phyloP scores from a whole-genome alignment of 2,888 invertebrate species.

The Zaprionus bogoriensis region DNA sequence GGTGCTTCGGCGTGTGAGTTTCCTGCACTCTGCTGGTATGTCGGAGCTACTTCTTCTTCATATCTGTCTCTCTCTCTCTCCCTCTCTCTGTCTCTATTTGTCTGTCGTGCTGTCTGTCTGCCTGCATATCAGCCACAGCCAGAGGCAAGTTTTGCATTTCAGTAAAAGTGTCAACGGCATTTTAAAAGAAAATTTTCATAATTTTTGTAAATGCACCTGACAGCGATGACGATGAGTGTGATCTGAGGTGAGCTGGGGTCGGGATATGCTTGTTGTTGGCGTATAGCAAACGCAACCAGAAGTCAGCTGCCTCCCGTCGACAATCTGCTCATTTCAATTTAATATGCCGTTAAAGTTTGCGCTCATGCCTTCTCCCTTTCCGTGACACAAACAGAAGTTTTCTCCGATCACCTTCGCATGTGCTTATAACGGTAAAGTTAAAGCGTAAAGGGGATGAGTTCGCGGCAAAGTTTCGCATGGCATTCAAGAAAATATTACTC shows the following conservation, averaged over 20 bases:
- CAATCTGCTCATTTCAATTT: constrained; percentile 26
- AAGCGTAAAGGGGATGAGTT: not conserved
- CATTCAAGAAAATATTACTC: not conserved
- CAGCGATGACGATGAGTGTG: constrained; percentile 30
- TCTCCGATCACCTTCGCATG: not conserved
- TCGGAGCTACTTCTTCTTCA: not conserved
- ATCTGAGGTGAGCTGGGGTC: not conserved
- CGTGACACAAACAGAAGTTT: constrained; percentile 18
- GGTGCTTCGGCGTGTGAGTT: constrained; percentile 8
- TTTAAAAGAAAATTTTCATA: constrained; percentile 49
- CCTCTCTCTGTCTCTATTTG: constrained; percentile 2
- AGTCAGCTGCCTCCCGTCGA: not conserved
- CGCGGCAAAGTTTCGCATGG: not conserved
- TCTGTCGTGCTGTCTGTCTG: constrained; percentile 7
- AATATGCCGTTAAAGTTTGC: constrained; percentile 15
- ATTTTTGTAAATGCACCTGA: constrained; percentile 53
- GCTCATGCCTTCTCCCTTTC: not conserved
- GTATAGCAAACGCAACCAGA: no score
- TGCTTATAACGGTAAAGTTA: not conserved
- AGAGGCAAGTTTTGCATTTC: constrained; percentile 42
- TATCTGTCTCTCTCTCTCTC: not conserved
- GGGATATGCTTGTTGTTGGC: no score
- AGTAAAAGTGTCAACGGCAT: constrained; percentile 52
- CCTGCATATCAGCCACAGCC: constrained; percentile 36
- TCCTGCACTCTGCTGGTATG: not conserved